Percentiles rank a stretch among this genome's conserved stretches.
Evolutionary conservation across 2,113 vertebrate species (phyloP).

Genomic region (Physeter macrocephalus): DNA sequence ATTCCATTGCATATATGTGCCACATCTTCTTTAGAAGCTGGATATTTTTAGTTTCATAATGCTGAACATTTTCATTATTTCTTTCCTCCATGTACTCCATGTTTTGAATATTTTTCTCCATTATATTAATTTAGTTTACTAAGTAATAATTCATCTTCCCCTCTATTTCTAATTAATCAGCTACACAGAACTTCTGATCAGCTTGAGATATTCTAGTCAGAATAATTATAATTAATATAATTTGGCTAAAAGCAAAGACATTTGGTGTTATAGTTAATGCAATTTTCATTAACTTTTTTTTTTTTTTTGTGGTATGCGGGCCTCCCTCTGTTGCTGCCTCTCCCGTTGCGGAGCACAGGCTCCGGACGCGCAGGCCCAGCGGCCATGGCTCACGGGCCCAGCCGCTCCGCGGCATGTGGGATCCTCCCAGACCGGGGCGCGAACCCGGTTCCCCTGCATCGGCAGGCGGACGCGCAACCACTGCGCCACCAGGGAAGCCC

Average conservation of each 20-base stretch:
- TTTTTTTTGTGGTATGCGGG: too few relatives aligned
- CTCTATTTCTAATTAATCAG: slow-evolving; percentile 27
- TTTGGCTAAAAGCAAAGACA: slow-evolving; percentile 33
- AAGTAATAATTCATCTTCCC: slow-evolving; percentile 18
- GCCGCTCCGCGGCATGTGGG: too few relatives aligned
- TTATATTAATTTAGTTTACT: background rate
- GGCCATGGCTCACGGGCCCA: too few relatives aligned
- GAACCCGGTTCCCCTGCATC: too few relatives aligned
- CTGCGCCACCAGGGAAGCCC: too few relatives aligned
- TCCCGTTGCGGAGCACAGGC: too few relatives aligned
- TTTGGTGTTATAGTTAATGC: slow-evolving; percentile 24
- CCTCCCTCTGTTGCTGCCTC: too few relatives aligned
- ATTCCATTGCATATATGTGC: too few relatives aligned
- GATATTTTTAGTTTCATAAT: background rate
- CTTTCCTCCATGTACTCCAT: background rate
- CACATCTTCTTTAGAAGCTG: too few relatives aligned
- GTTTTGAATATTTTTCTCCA: background rate
- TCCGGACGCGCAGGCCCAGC: too few relatives aligned
- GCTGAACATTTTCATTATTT: background rate
- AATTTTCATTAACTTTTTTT: slow-evolving; percentile 34
- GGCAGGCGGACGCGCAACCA: too few relatives aligned
- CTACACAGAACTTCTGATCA: background rate
- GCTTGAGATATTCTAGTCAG: background rate
- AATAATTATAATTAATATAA: slow-evolving; percentile 31
- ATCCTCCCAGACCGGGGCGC: too few relatives aligned